Percentiles rank a stretch among this genome's conserved stretches.
Conservation (phyloP, 2,113 vertebrate species). For the Hemiprocne comata region DNA sequence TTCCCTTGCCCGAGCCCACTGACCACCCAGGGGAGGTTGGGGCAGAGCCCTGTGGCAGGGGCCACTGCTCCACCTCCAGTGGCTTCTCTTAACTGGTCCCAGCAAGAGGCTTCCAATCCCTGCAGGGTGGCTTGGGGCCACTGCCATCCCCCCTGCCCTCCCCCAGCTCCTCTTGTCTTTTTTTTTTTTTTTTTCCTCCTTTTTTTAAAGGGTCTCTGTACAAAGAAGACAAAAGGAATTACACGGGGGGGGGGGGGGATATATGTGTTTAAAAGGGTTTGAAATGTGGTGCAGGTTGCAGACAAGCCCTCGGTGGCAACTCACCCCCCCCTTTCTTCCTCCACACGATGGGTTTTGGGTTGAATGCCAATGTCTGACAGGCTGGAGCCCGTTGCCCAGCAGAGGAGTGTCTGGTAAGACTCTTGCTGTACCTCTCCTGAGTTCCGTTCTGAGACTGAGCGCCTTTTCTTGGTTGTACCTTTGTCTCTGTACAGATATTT, state of each 20-base stretch:
- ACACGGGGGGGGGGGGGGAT: not conserved
- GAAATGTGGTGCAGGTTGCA: not conserved
- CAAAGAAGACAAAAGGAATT: constrained; percentile 39
- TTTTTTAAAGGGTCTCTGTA: not conserved
- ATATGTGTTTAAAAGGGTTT: not conserved
- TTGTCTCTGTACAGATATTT: constrained; percentile 91
- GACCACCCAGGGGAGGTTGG: rapidly evolving
- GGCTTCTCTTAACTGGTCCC: not conserved
- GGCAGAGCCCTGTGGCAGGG: not conserved
- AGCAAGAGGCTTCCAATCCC: not conserved
- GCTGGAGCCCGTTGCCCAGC: constrained; percentile 46
- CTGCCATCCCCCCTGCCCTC: rapidly evolving
- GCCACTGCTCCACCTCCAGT: not conserved
- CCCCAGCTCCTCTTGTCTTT: not conserved
- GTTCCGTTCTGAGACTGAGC: constrained; percentile 74
- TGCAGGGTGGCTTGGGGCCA: not conserved
- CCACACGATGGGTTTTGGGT: not conserved
- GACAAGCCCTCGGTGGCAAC: not conserved
- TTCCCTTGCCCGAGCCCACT: rapidly evolving
- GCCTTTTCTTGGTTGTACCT: constrained; percentile 73
- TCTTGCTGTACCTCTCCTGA: constrained; percentile 42
- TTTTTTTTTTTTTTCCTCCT: rapidly evolving
- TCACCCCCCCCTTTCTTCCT: not conserved
- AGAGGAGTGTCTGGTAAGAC: constrained; percentile 62
- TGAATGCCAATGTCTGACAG: not conserved